Base-by-base conservation (phyloP, 2,888 invertebrate genomes). In the Chalcis sispes region DNA sequence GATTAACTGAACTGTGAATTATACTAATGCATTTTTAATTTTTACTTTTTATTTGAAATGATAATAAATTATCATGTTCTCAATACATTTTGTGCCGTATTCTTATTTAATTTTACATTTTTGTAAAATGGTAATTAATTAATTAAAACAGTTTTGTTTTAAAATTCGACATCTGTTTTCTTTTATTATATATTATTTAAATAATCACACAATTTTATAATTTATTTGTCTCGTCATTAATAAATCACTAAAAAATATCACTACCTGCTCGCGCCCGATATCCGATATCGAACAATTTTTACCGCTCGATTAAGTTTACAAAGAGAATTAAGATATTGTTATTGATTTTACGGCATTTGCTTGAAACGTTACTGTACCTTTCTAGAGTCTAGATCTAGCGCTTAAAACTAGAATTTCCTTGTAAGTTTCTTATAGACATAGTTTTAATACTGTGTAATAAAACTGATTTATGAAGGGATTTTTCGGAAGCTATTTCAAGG, bases 391-490 rank as follows among this genome's bases (percentile, higher is more conserved):
- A 50, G 3, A 1, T n/a, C 36, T 27, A 0, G 2, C 40, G 48
- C 50, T 20, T 13, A 4, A 15, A 46, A 67, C 61, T 42, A 61
- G 73, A 36, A 46, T 54, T 54, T 69, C 54, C 56, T 69, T 62
- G 52, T 74, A 62, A 62, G 56, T 52, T 71, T 75, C 66, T 62
- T 76, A 71, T 65, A 76, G 66, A 66, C 71, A 76, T 61, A 72
- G 50, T 61, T 72, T 72, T 72, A 75, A 72, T 65, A 61, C 66
- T 7, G 15, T 15, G 52, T 29, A 66, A 66, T 76, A 76, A 76
- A 76, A 52, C 58, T 76, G 75, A 76, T 76, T 76, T 76, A 76
- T 72, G 75, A 40, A 72, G 71, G 71, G 61, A 76, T 76, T 76
- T 76, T 76, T 76, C 65, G 75, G 75, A 76, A 76, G 71, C 75